Evolutionary conservation across 2,888 invertebrate genomes (phyloP), one percentile per base, ranked within the genome.

Genomic region (Noctua janthina): DNA sequence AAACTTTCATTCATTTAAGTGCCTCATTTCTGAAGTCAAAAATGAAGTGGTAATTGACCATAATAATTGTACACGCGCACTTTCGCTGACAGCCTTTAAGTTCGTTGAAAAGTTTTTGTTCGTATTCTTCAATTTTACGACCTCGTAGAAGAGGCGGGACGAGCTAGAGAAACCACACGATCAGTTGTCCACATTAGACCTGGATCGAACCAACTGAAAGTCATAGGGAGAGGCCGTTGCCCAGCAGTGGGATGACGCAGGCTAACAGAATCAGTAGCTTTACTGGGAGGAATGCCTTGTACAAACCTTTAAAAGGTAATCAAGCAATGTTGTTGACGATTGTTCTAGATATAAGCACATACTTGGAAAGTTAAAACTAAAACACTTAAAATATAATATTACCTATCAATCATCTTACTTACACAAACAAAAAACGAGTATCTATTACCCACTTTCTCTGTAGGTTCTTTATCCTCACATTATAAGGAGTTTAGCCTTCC

Each of bases 21-120:
- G 82, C 81, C 76, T 79, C 78, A 84, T 88, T 89, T 82, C 78
- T 81, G 67, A 76, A 74, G 85, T 83, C 85, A 59, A 88, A 82
- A 89, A 89, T 77, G 81, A 89, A 86, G 90, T 85, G 81, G 76
- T 89, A 89, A 89, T 88, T 86, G 87, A 89, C 86, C 85, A 87
- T 87, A 81, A 85, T 83, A 87, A 87, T 85, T 87, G 83, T 82
- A 76, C 78, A 80, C 71, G 74, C 88, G 78, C 78, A 80, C 74
- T 87, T 87, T 80, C 62, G 81, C 74, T 86, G 84, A 83, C 84
- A 83, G 88, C 70, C 76, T 81, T 76, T 81, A 78, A 84, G 82
- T 81, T 83, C 43, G 46, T 68, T 74, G n/a, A 87, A 82, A 76
- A 79, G 66, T 86, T 87, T 83, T 87, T 82, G 64, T 67, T 79